Base-by-base conservation (phyloP, 2,797 vertebrate species). In the Typhlichthys eigenmanni region DNA sequence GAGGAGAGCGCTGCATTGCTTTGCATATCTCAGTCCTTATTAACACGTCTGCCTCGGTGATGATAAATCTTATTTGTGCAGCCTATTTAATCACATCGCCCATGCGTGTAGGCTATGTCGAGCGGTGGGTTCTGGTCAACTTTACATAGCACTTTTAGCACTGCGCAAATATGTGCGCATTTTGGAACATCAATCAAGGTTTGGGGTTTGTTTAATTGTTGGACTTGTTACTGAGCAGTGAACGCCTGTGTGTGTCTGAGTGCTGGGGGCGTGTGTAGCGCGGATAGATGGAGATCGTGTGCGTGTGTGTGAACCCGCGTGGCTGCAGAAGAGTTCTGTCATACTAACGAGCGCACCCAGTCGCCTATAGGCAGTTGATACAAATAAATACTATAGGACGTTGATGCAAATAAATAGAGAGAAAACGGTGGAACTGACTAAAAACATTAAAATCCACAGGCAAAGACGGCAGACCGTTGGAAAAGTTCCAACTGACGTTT, bases 401-500 rank as follows among this genome's bases (percentile, higher is more conserved):
- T 24, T 24, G 3, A 38, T 38, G 38, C 38, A 9, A 38, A 38
- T 9, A 8, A 38, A 7, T 7, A 38, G 0, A 51, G 13, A 5
- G 16, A 3, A 32, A 43, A 45, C 32, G 1, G 13, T 19, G 34
- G 52, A 13, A 29, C 11, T 14, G 12, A 50, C n/a, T 57, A 49
- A 59, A 19, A 13, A 58, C 0, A 1, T 32, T 71, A 13, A 76
- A 11, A 2, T 59, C 34, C 47, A 1, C 89, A 98, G 97, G 95
- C 63, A 98, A 95, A 85, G 95, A 96, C 68, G 94, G 77, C 83
- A 89, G 95, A 13, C 95, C 95, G 0, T 81, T 92, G 8, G 96
- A 97, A 68, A 93, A 93, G 78, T 98, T 98, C 83, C 96, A 98
- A 91, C 93, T 98, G 79, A 98, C 95, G 0, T 98, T 98, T 80